Evolutionary conservation across 2,113 vertebrate genomes (phyloP), one percentile per base, ranked within the genome.

Genomic region (Microcebus tavaratra): DNA sequence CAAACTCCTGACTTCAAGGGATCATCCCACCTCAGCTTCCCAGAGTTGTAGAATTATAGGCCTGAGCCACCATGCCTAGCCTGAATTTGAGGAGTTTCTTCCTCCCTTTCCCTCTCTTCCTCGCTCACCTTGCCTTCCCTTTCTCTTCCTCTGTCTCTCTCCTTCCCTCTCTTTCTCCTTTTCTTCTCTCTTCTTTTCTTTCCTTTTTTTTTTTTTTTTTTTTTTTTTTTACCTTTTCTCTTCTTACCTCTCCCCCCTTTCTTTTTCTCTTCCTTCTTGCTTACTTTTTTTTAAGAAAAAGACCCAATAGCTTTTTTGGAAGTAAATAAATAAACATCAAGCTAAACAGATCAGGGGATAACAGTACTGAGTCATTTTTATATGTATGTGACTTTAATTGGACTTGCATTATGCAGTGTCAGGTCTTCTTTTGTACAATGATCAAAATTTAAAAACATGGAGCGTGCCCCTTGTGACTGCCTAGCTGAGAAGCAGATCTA

Each of bases 201-300:
- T 31, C 27, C 2, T 57, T 36, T 8, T 45, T 55, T 67, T 48
- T 79, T 82, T 68, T 42, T 42, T 42, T 5, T 36, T 8, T 45
- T 55, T 67, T 48, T 79, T 82, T 68, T 42, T 42, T 42, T 5
- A 42, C 42, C 42, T 5, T 42, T 79, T 0, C 39, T 59, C 17
- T 34, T 6, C 15, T 34, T 67, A 17, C 63, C 59, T 34, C 9
- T 3, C 11, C 12, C 12, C 57, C 13, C 34, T 48, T 57, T 68
- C 31, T 48, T 31, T 1, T 0, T 4, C 17, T 1, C 14, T 39
- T 10, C 17, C 55, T 36, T 2, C 36, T 76, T 27, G 2, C 10
- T 21, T 67, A 23, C 80, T 29, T 39, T 31, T 68, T 67, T 27
- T 31, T n/a, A n/a, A 45, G 0, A 75, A 72, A 4, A 34, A 53